Conservation (phyloP, 2,888 invertebrate genomes). For the Leptinotarsa peninsularis region DNA sequence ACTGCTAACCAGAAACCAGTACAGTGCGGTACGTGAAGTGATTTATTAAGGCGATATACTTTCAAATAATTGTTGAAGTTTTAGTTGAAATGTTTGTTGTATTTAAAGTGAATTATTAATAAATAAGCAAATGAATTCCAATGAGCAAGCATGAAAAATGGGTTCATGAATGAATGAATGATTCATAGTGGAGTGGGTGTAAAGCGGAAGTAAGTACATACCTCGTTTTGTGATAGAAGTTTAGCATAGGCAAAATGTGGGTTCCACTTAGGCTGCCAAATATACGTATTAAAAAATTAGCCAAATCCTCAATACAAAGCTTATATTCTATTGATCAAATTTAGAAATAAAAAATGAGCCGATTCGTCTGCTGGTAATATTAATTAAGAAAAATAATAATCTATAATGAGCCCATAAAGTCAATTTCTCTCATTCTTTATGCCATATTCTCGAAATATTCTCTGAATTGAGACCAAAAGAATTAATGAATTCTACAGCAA, state of each 20-base stretch:
- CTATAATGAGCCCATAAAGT: conserved; percentile 1
- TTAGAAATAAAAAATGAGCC: conserved; percentile 51
- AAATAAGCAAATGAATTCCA: no score
- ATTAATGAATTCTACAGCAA: background rate
- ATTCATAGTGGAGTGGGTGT: background rate
- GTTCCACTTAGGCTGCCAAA: conserved; percentile 68
- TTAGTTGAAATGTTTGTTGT: no score
- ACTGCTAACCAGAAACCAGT: no score
- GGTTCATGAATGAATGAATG: conserved; percentile 4
- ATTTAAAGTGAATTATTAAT: no score
- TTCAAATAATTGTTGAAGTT: no score
- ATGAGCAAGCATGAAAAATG: no score
- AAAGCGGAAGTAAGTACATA: conserved; percentile 40
- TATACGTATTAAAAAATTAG: conserved; percentile 22
- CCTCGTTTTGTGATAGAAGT: conserved; percentile 65
- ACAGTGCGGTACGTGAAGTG: no score
- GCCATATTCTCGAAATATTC: no score
- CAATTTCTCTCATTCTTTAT: background rate
- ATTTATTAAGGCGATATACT: no score
- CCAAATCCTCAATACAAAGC: no score
- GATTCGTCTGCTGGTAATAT: conserved; percentile 38
- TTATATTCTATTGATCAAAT: conserved; percentile 17
- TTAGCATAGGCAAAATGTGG: conserved; percentile 71
- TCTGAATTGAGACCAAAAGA: no score
- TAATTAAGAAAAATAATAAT: background rate